Percentiles rank a stretch among this genome's conserved stretches.
phyloP scores from a whole-genome alignment of 2,113 vertebrate species.

The Girardinichthys multiradiatus region DNA sequence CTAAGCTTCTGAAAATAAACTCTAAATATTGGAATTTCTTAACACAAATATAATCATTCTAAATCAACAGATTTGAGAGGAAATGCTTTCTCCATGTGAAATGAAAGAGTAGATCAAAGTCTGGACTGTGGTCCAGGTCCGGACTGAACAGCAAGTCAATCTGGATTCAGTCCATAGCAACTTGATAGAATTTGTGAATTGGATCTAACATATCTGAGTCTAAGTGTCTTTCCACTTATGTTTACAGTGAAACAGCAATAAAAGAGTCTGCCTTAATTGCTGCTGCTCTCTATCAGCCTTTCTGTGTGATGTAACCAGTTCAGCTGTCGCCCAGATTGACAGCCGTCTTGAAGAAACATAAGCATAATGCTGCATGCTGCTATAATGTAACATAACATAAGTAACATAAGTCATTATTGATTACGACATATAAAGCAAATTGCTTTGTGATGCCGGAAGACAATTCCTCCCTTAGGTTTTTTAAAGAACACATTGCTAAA shows the following conservation, averaged over 20 bases:
- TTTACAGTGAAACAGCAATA: background rate
- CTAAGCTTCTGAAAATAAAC: background rate
- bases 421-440: background rate
- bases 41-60: background rate
- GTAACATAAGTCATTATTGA: no score
- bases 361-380: no score
- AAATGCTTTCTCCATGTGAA: background rate
- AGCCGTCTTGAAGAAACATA: background rate
- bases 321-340: background rate
- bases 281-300: background rate
- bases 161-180: no score
- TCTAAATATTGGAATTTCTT: background rate
- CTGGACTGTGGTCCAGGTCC: background rate
- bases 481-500: background rate
- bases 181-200: no score
- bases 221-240: background rate
- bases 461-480: background rate
- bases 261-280: background rate
- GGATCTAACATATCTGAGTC: no score
- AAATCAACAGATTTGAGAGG: background rate
- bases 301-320: background rate
- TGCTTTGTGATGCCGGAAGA: background rate
- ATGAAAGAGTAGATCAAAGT: background rate
- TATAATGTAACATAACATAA: no score
- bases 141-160: background rate